These are phyloP conservation scores for Bombus balteatus DNA, from an alignment of 1,140 invertebrate genomes.

Conservation along the genomic window DNA sequence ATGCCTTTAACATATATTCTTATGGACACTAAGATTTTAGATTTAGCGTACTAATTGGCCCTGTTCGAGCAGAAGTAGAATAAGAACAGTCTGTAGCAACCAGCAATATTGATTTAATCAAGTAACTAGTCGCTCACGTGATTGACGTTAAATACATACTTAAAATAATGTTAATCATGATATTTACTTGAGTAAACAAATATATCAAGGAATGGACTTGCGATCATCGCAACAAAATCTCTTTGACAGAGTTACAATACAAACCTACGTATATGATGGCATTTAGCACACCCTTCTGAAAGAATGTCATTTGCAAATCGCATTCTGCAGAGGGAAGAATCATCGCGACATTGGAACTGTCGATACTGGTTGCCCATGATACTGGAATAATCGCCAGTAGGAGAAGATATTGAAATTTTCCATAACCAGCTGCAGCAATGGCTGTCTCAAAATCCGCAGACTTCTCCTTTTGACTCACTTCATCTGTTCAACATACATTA, in stretches of 20 bases:
- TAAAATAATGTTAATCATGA: too few species aligned
- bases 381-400: conserved; percentile 85
- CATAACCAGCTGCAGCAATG: conserved; percentile 84
- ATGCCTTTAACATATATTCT: conserved; percentile 11
- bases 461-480: conserved; percentile 69
- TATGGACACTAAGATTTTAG: neutral
- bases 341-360: conserved; percentile 86
- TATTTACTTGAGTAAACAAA: too few species aligned
- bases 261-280: conserved; percentile 87
- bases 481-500: neutral
- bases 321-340: conserved; percentile 88
- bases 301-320: conserved; percentile 85
- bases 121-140: neutral
- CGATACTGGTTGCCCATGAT: conserved; percentile 86
- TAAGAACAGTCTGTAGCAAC: neutral
- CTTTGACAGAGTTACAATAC: conserved; percentile 9
- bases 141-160: too few species aligned
- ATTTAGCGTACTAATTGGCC: neutral
- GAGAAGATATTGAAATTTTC: conserved; percentile 87
- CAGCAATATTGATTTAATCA: too few species aligned
- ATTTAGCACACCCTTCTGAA: conserved; percentile 88
- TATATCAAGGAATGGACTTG: too few species aligned
- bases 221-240: neutral
- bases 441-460: conserved; percentile 86
- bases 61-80: too few species aligned